A percentile compares a stretch with the other conserved stretches of the same genome.
Evolutionary conservation across 2,888 invertebrate genomes (phyloP).

Genomic region (Atrina japonica): DNA sequence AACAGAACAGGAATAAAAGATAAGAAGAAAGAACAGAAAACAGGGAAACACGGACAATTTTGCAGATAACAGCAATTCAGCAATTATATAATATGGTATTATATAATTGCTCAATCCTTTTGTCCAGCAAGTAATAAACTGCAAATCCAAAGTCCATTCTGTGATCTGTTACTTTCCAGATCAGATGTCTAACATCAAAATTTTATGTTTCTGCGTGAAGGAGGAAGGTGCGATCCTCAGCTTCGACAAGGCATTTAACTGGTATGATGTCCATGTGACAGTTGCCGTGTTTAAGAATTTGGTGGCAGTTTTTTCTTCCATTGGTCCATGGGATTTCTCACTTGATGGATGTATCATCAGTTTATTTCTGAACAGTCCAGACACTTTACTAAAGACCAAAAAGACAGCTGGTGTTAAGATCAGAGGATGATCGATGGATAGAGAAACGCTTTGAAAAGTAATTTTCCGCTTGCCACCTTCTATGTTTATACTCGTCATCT

Average conservation of each 20-base stretch:
- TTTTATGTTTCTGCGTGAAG: too few species aligned
- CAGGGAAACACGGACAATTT: too few species aligned
- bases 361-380: constrained; percentile 13
- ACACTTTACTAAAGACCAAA: constrained; percentile 9
- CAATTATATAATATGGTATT: too few species aligned
- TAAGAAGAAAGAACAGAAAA: too few species aligned
- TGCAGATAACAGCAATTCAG: too few species aligned
- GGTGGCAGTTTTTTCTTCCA: background rate
- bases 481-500: constrained; percentile 14
- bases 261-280: constrained; percentile 6
- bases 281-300: constrained; percentile 14
- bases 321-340: constrained; percentile 10
- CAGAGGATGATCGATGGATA: constrained; percentile 6
- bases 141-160: too few species aligned
- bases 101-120: too few species aligned
- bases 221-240: background rate
- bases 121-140: too few species aligned
- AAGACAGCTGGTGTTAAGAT: background rate
- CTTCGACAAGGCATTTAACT: constrained; percentile 17
- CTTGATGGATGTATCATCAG: constrained; percentile 8
- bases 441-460: background rate
- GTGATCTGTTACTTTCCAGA: too few species aligned
- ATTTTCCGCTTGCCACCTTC: background rate
- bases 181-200: too few species aligned
- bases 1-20: too few species aligned